Evolutionary conservation across 1,140 invertebrate species (phyloP), one percentile per base, ranked within the genome.

Genomic region (Pseudachorutes palmiensis): DNA sequence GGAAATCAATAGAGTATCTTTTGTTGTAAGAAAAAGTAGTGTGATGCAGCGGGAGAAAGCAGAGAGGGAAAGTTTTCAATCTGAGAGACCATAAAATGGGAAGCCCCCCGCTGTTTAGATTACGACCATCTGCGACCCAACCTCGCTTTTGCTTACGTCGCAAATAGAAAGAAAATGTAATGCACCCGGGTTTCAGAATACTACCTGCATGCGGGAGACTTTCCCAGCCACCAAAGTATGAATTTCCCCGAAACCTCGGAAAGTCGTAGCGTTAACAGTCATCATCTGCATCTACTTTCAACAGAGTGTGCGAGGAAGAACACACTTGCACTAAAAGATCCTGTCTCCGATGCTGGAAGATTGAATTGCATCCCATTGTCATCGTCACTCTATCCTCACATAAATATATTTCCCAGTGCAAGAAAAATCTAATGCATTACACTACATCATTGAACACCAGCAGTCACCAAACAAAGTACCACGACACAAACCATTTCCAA

Each of bases 41-140:
- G 31, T 29, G 30, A 31, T 28, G 62, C 36, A 70, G 58, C 49
- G 60, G 60, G 57, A 70, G 64, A 67, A 29, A n/a, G n/a, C n/a
- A n/a, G n/a, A n/a, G n/a, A n/a, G 64, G 65, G 61, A 72, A 72
- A 72, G 63, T 70, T 72, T 72, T 72, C 71, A 73, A 73, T 73
- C 69, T 68, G 59, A 69, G 68, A 48, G 62, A n/a, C n/a, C 69
- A 70, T 70, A 70, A 73, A 73, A 69, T 70, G 71, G 63, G 64
- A 66, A 65, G 67, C 68, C 71, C 68, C 71, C 71, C 67, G 66
- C 62, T 62, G 69, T 61, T 66, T 70, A 73, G 71, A 73, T 73
- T 70, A 73, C 71, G 69, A 73, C 66, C 71, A 73, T 70, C 71
- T 73, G 71, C 61, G 71, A 73, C 71, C 69, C 71, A 48, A 45